Conservation (phyloP, 2,888 invertebrate genomes). For the Aethes cnicana region DNA sequence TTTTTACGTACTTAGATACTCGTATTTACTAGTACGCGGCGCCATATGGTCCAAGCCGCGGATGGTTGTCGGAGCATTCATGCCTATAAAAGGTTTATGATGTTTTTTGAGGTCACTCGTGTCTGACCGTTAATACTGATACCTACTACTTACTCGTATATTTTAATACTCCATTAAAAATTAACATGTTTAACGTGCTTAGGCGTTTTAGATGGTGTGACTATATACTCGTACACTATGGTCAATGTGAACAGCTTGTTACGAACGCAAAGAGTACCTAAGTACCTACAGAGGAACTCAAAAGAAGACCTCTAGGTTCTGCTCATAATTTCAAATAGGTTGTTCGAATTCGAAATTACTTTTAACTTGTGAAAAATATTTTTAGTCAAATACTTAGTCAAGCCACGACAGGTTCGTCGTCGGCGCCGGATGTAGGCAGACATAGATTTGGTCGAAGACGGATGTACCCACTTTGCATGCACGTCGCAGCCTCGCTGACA, state of each 20-base stretch:
- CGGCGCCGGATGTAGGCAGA: slow-evolving; percentile 60
- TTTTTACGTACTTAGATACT: no score
- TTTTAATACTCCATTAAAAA: no score
- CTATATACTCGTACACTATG: no score
- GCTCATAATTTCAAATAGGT: no score
- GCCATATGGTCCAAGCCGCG: slow-evolving; percentile 67
- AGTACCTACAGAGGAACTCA: no score
- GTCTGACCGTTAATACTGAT: slow-evolving; percentile 47
- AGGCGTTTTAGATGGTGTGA: no score
- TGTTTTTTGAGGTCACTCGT: slow-evolving; percentile 61
- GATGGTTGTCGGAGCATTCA: slow-evolving; percentile 62
- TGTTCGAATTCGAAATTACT: no score
- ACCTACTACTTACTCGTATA: neutral
- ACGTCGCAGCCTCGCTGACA: slow-evolving; percentile 50
- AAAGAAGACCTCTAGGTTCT: no score
- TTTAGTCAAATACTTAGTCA: neutral
- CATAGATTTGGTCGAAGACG: slow-evolving; percentile 65
- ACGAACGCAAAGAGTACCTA: no score
- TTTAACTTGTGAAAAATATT: no score
- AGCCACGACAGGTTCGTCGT: slow-evolving; percentile 34
- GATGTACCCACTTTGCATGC: slow-evolving; percentile 75
- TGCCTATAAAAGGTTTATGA: slow-evolving; percentile 69
- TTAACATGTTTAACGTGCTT: no score
- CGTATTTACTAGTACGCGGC: slow-evolving; percentile 55
- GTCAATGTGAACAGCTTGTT: no score